Percentiles rank a stretch among this genome's conserved stretches.
Evolutionary conservation across 1,140 invertebrate genomes (phyloP).

Genomic region (Euwallacea similis): DNA sequence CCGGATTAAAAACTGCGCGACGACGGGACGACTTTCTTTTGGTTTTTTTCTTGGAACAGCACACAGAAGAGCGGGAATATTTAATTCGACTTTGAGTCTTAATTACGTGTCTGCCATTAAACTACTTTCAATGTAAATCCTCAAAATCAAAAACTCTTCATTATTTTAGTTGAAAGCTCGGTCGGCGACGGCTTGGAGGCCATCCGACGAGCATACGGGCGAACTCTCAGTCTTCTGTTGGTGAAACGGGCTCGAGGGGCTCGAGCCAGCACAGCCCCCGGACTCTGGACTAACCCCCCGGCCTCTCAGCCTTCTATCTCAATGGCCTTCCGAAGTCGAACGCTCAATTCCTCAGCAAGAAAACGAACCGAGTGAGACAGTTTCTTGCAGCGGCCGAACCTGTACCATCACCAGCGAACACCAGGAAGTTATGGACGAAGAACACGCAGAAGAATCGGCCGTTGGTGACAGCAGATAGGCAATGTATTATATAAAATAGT

Average conservation of each 20-base stretch:
- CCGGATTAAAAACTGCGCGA: conserved; percentile 27
- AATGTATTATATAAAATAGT: too few species aligned
- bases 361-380: conserved; percentile 4
- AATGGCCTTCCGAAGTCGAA: conserved; percentile 40
- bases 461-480: too few species aligned
- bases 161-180: conserved; percentile 65
- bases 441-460: too few species aligned
- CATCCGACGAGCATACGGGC: conserved; percentile 66
- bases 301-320: conserved; percentile 42
- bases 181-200: conserved; percentile 68
- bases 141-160: conserved; percentile 10
- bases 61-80: neutral
- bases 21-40: conserved; percentile 21
- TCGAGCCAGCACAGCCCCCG: conserved; percentile 46
- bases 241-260: conserved; percentile 59
- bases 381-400: conserved; percentile 20
- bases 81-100: conserved; percentile 1
- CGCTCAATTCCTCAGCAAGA: conserved; percentile 28
- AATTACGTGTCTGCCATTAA: neutral
- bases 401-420: conserved; percentile 10
- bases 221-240: conserved; percentile 75
- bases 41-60: conserved; percentile 7
- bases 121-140: neutral
- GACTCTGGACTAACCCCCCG: conserved; percentile 30
- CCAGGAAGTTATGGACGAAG: neutral